Evolutionary conservation across 2,113 vertebrate genomes (phyloP).

Genomic region (Onychorhynchus coronatus): DNA sequence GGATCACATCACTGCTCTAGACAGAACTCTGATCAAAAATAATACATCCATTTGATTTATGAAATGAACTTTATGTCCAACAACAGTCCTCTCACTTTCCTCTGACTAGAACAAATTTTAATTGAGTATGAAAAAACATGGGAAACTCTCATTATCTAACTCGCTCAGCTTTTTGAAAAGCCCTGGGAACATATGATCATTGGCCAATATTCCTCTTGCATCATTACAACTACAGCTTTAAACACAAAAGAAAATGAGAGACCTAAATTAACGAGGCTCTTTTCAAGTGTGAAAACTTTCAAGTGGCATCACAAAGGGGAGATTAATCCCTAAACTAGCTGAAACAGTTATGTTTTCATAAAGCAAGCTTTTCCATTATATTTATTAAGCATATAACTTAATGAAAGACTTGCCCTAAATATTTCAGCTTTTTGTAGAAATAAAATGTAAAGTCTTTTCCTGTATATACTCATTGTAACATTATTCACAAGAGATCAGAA

Average conservation of each 20-base stretch:
- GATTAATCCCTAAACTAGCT: neutral
- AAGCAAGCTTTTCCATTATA: neutral
- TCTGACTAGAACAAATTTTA: neutral
- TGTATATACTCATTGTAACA: neutral
- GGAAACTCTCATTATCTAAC: neutral
- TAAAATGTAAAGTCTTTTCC: neutral
- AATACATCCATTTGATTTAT: neutral
- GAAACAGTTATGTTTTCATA: neutral
- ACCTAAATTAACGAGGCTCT: neutral
- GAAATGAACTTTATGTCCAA: neutral
- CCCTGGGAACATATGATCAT: neutral
- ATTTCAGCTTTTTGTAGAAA: neutral
- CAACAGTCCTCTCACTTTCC: neutral
- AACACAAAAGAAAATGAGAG: constrained; percentile 30
- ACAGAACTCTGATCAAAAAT: neutral
- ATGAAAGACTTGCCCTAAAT: neutral
- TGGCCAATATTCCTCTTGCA: constrained; percentile 23
- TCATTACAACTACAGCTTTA: constrained; percentile 17
- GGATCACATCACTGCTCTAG: neutral
- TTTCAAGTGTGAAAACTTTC: neutral
- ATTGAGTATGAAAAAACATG: neutral
- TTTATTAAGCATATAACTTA: neutral
- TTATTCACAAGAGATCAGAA: neutral
- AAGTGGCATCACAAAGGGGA: constrained; percentile 19
- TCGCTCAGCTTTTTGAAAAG: neutral